Conservation (phyloP, 2,797 vertebrate species). For the Lutjanus argentimaculatus region DNA sequence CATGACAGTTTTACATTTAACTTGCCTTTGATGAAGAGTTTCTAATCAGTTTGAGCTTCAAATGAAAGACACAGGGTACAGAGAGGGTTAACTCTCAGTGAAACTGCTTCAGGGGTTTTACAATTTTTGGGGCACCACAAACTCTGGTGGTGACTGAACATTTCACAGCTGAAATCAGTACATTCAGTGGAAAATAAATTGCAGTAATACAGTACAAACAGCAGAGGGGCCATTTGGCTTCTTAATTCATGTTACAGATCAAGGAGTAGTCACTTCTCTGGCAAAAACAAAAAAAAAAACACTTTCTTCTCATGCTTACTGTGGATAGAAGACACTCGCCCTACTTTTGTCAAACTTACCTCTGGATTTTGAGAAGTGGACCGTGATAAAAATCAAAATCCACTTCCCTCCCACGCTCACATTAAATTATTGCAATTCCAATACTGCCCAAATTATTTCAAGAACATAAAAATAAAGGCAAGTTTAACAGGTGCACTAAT, state of each 20-base stretch:
- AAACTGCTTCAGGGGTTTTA: constrained; percentile 55
- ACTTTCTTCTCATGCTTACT: constrained; percentile 63
- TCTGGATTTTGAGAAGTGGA: constrained; percentile 56
- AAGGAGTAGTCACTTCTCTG: constrained; percentile 52
- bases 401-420: constrained; percentile 25
- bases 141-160: constrained; percentile 48
- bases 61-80: constrained; percentile 60
- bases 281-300: constrained; percentile 6
- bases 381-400: constrained; percentile 47
- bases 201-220: constrained; percentile 76
- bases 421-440: constrained; percentile 78
- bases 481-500: constrained; percentile 83
- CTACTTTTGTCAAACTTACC: constrained; percentile 54
- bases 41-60: constrained; percentile 64
- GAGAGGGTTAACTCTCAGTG: constrained; percentile 51
- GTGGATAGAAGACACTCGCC: constrained; percentile 57
- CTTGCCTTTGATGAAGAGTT: constrained; percentile 68
- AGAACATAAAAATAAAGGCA: constrained; percentile 81
- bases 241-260: constrained; percentile 58
- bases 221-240: constrained; percentile 65
- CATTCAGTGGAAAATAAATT: constrained; percentile 76
- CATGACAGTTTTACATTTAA: constrained; percentile 78
- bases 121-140: constrained; percentile 62
- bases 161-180: constrained; percentile 72
- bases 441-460: constrained; percentile 66